Conservation (phyloP, 2,113 vertebrate genomes). For the Alexandromys fortis region DNA sequence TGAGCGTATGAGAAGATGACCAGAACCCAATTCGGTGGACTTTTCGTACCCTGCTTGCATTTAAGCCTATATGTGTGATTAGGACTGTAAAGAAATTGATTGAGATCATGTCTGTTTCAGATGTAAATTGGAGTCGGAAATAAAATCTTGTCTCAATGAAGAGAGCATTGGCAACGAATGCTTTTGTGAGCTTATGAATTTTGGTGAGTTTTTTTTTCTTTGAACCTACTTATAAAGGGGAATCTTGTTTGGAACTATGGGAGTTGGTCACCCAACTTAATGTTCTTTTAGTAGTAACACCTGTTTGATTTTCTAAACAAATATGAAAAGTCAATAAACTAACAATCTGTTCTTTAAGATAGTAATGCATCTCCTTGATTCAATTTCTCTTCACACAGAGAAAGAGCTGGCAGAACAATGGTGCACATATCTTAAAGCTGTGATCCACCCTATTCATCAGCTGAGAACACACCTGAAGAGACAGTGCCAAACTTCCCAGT, state of each 20-base stretch:
- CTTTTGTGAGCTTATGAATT: slow-evolving; percentile 81
- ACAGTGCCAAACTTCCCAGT: slow-evolving; percentile 80
- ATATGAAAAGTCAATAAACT: slow-evolving; percentile 1
- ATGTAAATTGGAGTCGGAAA: slow-evolving; percentile 88
- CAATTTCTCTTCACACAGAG: slow-evolving; percentile 85
- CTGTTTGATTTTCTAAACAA: not conserved
- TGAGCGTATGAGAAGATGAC: not conserved
- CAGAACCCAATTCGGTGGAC: not conserved
- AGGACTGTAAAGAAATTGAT: slow-evolving; percentile 28
- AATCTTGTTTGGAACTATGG: slow-evolving; percentile 29
- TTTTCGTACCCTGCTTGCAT: not conserved
- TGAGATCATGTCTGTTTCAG: slow-evolving; percentile 85
- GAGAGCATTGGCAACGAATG: slow-evolving; percentile 78
- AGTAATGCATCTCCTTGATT: slow-evolving; percentile 66
- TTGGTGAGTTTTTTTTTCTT: slow-evolving; percentile 81
- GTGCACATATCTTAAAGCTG: slow-evolving; percentile 83
- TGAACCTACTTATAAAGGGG: slow-evolving; percentile 16
- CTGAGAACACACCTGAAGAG: slow-evolving; percentile 89
- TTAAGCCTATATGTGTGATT: not conserved
- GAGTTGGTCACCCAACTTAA: not conserved
- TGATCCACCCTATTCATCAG: slow-evolving; percentile 89
- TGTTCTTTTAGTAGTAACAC: slow-evolving; percentile 30
- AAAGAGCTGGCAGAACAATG: slow-evolving; percentile 86
- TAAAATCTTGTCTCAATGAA: slow-evolving; percentile 87
- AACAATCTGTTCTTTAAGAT: slow-evolving; percentile 9